Evolutionary conservation across 2,113 vertebrate genomes (phyloP).

Genomic region (Columba janthina): DNA sequence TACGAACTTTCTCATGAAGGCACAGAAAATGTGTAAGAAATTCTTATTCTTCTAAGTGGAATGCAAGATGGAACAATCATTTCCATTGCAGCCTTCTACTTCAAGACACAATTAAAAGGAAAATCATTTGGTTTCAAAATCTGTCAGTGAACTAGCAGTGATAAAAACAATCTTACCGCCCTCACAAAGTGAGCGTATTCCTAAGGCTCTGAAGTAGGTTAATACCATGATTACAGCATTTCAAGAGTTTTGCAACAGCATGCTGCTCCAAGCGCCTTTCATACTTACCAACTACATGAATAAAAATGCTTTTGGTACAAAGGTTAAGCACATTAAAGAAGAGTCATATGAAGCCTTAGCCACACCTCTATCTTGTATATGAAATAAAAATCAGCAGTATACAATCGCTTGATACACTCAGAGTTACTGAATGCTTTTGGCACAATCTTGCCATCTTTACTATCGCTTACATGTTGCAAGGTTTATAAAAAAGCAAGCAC

Average conservation of each 20-base stretch:
- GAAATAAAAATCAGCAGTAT: neutral
- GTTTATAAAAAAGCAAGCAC: neutral
- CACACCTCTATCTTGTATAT: neutral
- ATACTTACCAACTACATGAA: neutral
- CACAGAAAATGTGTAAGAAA: neutral
- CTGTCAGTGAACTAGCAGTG: neutral
- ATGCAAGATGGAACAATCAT: neutral
- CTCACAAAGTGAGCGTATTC: neutral
- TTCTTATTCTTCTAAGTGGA: neutral
- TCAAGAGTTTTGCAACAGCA: neutral
- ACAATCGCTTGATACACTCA: neutral
- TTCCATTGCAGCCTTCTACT: neutral
- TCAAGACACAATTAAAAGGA: neutral
- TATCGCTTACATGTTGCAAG: accelerated
- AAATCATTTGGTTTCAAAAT: neutral
- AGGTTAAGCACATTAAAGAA: slow-evolving; percentile 37
- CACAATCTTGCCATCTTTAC: neutral
- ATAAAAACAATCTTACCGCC: neutral
- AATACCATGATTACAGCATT: slow-evolving; percentile 41
- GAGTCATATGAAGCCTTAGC: neutral
- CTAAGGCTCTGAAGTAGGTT: slow-evolving; percentile 28
- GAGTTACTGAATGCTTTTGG: neutral
- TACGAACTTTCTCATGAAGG: neutral
- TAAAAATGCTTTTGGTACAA: slow-evolving; percentile 9
- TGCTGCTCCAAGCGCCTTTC: slow-evolving; percentile 27